Conservation (phyloP, 2,888 invertebrate species). For the Argynnis bischoffii region DNA sequence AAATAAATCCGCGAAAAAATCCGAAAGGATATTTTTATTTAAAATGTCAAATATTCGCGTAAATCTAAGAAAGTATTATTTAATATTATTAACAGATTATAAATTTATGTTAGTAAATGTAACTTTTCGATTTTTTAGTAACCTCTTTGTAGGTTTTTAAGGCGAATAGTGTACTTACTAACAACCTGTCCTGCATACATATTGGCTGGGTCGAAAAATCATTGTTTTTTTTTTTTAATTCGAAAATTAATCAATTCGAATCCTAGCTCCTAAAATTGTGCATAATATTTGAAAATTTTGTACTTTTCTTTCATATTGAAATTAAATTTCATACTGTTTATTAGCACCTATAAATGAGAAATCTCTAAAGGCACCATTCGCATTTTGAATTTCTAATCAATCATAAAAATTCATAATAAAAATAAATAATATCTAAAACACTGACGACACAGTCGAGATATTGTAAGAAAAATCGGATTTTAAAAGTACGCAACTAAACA, state of each 20-base stretch:
- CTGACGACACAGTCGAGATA: not conserved
- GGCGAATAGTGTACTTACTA: slow-evolving; percentile 32
- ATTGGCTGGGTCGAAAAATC: slow-evolving; percentile 55
- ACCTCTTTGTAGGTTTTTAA: not conserved
- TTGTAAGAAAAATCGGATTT: too few species aligned
- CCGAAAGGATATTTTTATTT: too few species aligned
- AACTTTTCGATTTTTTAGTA: not conserved
- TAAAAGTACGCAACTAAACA: too few species aligned
- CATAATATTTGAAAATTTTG: slow-evolving; percentile 31
- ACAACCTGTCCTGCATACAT: slow-evolving; percentile 61
- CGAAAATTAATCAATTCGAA: slow-evolving; percentile 10
- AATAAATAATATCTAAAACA: not conserved
- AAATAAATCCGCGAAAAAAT: too few species aligned
- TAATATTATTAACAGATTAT: not conserved
- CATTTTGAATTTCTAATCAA: slow-evolving; percentile 13
- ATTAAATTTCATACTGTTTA: slow-evolving; percentile 37
- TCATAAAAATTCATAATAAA: not conserved
- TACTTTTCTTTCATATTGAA: slow-evolving; percentile 33
- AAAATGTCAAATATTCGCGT: too few species aligned
- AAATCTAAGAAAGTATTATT: too few species aligned
- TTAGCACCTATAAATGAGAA: slow-evolving; percentile 38
- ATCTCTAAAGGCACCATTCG: slow-evolving; percentile 42
- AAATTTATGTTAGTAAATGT: not conserved
- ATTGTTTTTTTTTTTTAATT: slow-evolving; percentile 9
- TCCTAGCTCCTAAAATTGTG: slow-evolving; percentile 9